Evolutionary conservation across 2,888 invertebrate species (phyloP).

Genomic region (Meandrusa payeni): DNA sequence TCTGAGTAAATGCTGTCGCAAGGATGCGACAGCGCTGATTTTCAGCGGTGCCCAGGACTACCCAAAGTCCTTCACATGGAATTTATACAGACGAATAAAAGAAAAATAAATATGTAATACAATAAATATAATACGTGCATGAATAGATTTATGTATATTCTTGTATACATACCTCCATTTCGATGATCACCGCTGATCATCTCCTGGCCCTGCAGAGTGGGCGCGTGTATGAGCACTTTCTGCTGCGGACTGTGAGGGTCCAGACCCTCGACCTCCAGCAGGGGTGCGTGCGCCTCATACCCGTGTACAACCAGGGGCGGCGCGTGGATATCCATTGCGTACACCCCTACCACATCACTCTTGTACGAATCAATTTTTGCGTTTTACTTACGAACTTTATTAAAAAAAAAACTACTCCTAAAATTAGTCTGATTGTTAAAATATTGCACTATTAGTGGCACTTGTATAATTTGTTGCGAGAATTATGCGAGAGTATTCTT

Average conservation of each 20-base stretch:
- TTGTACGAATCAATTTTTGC: conserved; percentile 21
- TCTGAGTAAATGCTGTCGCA: no score
- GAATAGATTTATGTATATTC: no score
- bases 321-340: conserved; percentile 71
- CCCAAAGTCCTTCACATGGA: no score
- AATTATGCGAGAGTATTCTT: conserved; percentile 53
- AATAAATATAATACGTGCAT: no score
- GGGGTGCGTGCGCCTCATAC: conserved; percentile 70
- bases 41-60: no score
- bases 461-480: conserved; percentile 44
- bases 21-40: no score
- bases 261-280: conserved; percentile 70
- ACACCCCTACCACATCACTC: conserved; percentile 29
- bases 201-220: conserved; percentile 66
- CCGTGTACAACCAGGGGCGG: conserved; percentile 68
- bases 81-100: no score
- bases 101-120: no score
- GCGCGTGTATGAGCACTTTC: conserved; percentile 72
- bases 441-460: conserved; percentile 51
- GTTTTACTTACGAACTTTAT: conserved; percentile 15
- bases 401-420: conserved; percentile 19
- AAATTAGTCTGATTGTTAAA: conserved; percentile 12
- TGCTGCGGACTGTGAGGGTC: conserved; percentile 75
- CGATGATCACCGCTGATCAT: conserved; percentile 64
- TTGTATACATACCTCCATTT: conserved; percentile 72